A percentile compares a stretch with the other conserved stretches of the same genome.
Conservation (phyloP, 2,888 invertebrate species). For the Patella ulyssiponensis region DNA sequence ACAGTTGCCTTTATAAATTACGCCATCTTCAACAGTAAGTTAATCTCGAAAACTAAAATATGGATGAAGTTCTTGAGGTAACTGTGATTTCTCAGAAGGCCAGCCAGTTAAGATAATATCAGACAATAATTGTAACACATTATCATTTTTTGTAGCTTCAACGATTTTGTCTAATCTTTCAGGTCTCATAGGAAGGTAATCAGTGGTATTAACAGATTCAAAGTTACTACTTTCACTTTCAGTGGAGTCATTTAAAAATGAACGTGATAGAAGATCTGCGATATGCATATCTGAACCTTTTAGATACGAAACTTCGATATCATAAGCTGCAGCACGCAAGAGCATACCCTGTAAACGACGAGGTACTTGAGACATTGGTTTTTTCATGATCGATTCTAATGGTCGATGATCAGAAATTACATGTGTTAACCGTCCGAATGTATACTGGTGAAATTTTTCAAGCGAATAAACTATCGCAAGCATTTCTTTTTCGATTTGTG, state of each 20-base stretch:
- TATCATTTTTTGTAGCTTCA: constrained; percentile 33
- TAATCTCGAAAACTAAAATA: constrained; percentile 41
- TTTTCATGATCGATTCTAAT: constrained; percentile 38
- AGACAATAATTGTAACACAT: constrained; percentile 23
- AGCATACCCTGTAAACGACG: constrained; percentile 46
- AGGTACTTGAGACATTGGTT: constrained; percentile 34
- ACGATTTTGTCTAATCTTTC: constrained; percentile 25
- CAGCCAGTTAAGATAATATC: constrained; percentile 31
- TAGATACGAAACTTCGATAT: constrained; percentile 32
- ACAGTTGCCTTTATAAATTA: constrained; percentile 35
- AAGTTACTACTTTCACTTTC: constrained; percentile 13
- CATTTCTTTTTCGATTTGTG: too few species aligned
- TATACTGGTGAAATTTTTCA: constrained; percentile 46
- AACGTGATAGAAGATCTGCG: constrained; percentile 38
- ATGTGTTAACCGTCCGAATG: constrained; percentile 34
- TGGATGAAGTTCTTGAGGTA: constrained; percentile 25
- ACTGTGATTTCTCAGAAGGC: constrained; percentile 28
- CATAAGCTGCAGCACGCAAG: constrained; percentile 39
- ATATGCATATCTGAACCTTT: constrained; percentile 38
- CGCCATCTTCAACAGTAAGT: constrained; percentile 33
- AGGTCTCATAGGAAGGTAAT: constrained; percentile 26
- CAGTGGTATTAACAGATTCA: constrained; percentile 22
- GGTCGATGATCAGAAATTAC: constrained; percentile 46
- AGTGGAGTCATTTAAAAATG: constrained; percentile 15
- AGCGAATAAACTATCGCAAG: too few species aligned